Conservation (phyloP, 2,113 vertebrate genomes). For the Sapajus apella region DNA sequence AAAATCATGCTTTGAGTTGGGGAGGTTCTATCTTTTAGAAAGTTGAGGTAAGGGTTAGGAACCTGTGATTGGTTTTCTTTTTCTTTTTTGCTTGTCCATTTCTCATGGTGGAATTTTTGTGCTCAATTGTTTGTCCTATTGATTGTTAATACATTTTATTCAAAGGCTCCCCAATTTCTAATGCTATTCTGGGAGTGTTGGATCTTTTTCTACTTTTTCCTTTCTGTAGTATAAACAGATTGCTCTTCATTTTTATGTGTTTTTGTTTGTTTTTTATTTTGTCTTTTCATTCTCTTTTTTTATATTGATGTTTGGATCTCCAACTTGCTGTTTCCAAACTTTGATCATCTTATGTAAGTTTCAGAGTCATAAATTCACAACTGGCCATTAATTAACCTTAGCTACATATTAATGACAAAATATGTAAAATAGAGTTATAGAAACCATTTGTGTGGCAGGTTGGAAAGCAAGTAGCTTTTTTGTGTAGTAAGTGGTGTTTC, state of each 20-base stretch:
- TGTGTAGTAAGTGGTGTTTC: background rate
- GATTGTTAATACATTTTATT: background rate
- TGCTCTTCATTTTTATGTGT: background rate
- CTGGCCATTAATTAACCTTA: background rate
- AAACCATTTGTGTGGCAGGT: background rate
- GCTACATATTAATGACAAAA: conserved; percentile 6
- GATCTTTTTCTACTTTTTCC: background rate
- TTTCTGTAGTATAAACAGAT: background rate
- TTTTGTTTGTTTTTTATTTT: background rate
- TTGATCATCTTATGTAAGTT: background rate
- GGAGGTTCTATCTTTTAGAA: background rate
- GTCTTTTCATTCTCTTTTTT: background rate
- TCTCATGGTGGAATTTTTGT: background rate
- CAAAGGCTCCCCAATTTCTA: background rate
- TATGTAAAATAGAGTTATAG: background rate
- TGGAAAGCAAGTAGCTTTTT: background rate
- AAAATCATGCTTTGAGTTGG: background rate
- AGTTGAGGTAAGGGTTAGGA: background rate
- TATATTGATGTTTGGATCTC: background rate
- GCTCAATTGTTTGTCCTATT: background rate
- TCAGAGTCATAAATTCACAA: background rate
- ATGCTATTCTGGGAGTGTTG: background rate
- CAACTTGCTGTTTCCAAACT: background rate
- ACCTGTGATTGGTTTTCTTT: background rate
- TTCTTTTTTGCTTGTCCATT: background rate